Evolutionary conservation across 2,888 invertebrate species (phyloP), one percentile per base, ranked within the genome.

Genomic region (Plebejus melissa): DNA sequence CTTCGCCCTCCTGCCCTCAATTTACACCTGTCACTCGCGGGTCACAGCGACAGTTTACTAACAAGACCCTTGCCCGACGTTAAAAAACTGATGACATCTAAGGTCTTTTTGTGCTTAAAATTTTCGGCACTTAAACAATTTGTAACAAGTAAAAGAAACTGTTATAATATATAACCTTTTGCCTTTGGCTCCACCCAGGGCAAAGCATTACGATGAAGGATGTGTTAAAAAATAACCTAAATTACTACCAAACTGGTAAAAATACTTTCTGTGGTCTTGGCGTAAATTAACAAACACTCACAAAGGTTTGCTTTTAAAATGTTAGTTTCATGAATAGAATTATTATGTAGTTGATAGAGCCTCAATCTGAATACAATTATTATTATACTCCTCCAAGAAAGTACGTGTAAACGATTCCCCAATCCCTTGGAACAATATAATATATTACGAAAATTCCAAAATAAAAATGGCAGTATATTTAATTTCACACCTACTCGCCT

Each of bases 391-490:
- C 11, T 16, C 65, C 32, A 65, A 13, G 4, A 65, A 32, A 4
- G 65, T 32, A 65, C 65, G 16, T 36, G 32, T 65, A 65, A 36
- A 36, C 32, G 3, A 5, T 32, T 9, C 36, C 4, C 32, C 65
- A 65, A 36, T 65, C 65, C 65, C 16, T 2, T 65, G 16, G 16
- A 36, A 36, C 65, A 65, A 65, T 65, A 65, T 5, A 36, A 65
- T 5, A 28, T 71, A 46, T 46, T 46, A 46, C 70, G 71, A 46
- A 41, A 28, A 65, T 65, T 65, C 71, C 46, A 28, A 46, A 71
- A 71, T 71, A 71, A 71, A 65, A 71, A 41, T 41, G 50, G 50
- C 28, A 41, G 71, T 71, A 72, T 54, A 72, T 72, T 71, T 72
- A 72, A 72, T 72, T 72, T 72, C 54, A 50, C 50, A 72, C 50